Percentiles rank a stretch among this genome's conserved stretches.
Conservation (phyloP, 2,888 invertebrate species). For the Agrenia bidenticulata region DNA sequence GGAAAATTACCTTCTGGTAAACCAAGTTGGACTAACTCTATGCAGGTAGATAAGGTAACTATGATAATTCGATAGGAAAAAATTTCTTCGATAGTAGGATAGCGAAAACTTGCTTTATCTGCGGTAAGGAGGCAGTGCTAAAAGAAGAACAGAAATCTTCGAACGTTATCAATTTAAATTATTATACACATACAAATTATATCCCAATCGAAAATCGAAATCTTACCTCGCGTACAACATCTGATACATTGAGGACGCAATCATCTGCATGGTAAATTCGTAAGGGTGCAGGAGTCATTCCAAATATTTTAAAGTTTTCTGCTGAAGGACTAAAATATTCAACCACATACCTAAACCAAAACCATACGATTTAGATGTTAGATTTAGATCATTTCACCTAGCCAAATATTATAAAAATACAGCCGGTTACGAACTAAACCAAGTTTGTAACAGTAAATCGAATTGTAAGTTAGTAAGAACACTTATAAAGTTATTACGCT, state of each 20-base stretch:
- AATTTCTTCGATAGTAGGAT: slow-evolving; percentile 71
- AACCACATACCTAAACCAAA: slow-evolving; percentile 62
- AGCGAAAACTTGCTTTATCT: slow-evolving; percentile 61
- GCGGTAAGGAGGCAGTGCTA: slow-evolving; percentile 72
- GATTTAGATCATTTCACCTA: too few relatives aligned
- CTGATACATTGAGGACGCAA: slow-evolving; percentile 74
- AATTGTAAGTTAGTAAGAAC: too few relatives aligned
- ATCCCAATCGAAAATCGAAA: too few relatives aligned
- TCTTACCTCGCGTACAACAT: slow-evolving; percentile 67
- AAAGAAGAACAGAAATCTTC: slow-evolving; percentile 53
- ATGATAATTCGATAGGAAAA: slow-evolving; percentile 70
- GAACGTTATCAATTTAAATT: too few relatives aligned
- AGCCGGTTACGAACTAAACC: too few relatives aligned
- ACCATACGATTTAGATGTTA: slow-evolving; percentile 4
- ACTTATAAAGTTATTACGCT: too few relatives aligned
- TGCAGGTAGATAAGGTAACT: slow-evolving; percentile 74
- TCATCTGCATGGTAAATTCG: slow-evolving; percentile 77
- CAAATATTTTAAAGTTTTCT: slow-evolving; percentile 57
- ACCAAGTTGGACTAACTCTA: slow-evolving; percentile 69
- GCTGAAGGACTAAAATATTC: slow-evolving; percentile 76
- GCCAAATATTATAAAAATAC: too few relatives aligned
- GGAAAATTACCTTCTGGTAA: slow-evolving; percentile 63
- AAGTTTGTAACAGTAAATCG: too few relatives aligned
- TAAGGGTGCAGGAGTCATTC: slow-evolving; percentile 61
- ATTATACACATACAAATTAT: too few relatives aligned